phyloP scores from a whole-genome alignment of 1,140 invertebrate species.

The Acromyrmex echinatior region DNA sequence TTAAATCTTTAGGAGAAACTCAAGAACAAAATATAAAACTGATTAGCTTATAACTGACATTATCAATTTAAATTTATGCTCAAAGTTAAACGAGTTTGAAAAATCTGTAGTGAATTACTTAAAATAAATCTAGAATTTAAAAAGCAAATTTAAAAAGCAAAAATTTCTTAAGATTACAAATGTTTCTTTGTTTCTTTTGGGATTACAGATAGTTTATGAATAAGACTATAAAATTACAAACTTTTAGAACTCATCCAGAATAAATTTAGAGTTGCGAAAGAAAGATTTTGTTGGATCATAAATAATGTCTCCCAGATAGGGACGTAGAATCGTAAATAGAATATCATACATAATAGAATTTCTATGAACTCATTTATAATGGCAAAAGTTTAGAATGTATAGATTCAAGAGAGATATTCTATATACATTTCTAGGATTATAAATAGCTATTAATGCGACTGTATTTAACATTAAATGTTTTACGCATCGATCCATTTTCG shows the following conservation, averaged over 20 bases:
- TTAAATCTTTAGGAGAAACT: no score
- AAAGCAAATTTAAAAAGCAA: neutral
- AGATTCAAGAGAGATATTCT: neutral
- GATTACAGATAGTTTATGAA: neutral
- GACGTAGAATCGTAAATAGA: constrained; percentile 11
- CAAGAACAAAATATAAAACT: neutral
- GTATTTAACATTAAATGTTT: neutral
- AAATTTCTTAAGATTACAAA: neutral
- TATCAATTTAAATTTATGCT: neutral
- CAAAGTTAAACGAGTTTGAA: neutral
- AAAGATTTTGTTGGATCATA: neutral
- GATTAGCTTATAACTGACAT: neutral
- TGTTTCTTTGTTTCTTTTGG: neutral
- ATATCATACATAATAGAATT: neutral
- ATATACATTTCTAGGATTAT: neutral
- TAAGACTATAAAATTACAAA: neutral
- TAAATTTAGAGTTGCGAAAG: neutral
- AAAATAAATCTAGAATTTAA: neutral
- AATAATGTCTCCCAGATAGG: neutral
- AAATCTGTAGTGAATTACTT: neutral
- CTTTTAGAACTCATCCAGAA: neutral
- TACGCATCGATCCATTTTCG: neutral
- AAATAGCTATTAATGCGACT: neutral
- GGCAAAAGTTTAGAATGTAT: constrained; percentile 3
- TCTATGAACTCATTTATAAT: neutral